A percentile compares a stretch with the other conserved stretches of the same genome.
These are phyloP conservation scores for Coenonympha glycerion DNA, from an alignment of 2,888 invertebrate species.

Conservation along the genomic window DNA sequence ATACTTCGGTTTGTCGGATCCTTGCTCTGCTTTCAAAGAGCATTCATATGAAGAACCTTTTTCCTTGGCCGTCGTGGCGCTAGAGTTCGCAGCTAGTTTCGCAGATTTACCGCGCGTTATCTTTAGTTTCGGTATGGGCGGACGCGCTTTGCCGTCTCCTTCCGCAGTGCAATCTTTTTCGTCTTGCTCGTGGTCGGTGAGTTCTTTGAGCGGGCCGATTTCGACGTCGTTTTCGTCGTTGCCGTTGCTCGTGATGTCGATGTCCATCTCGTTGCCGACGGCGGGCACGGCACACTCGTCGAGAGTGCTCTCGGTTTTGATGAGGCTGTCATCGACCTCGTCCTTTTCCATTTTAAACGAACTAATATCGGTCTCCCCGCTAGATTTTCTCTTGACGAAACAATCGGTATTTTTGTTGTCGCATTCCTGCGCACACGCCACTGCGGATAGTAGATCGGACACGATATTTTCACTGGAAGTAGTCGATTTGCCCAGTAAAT, in stretches of 20 bases:
- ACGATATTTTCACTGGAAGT: slow-evolving; percentile 75
- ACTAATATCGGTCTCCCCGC: slow-evolving; percentile 45
- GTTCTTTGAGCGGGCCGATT: slow-evolving; percentile 69
- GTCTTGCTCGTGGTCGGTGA: slow-evolving; percentile 53
- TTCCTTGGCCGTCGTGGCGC: slow-evolving; percentile 55
- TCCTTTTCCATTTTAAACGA: slow-evolving; percentile 53
- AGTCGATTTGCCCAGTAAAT: slow-evolving; percentile 75
- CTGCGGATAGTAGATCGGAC: slow-evolving; percentile 77
- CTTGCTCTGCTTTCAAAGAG: slow-evolving; percentile 62
- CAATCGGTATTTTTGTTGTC: slow-evolving; percentile 70
- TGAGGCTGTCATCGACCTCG: slow-evolving; percentile 42
- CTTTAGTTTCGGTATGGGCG: slow-evolving; percentile 70
- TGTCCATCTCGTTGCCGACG: slow-evolving; percentile 71
- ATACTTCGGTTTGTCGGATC: slow-evolving; percentile 62
- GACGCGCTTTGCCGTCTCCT: slow-evolving; percentile 45
- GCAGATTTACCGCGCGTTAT: slow-evolving; percentile 63
- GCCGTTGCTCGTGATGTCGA: slow-evolving; percentile 61
- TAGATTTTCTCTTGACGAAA: slow-evolving; percentile 65
- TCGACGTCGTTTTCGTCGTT: slow-evolving; percentile 67
- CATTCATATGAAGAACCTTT: slow-evolving; percentile 70
- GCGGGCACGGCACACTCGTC: slow-evolving; percentile 71
- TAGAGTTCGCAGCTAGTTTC: slow-evolving; percentile 46
- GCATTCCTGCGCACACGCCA: slow-evolving; percentile 78
- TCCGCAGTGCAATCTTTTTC: slow-evolving; percentile 40
- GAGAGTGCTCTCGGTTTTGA: slow-evolving; percentile 74